Conservation (phyloP, 2,888 invertebrate genomes). For the Metallyticus violacea region DNA sequence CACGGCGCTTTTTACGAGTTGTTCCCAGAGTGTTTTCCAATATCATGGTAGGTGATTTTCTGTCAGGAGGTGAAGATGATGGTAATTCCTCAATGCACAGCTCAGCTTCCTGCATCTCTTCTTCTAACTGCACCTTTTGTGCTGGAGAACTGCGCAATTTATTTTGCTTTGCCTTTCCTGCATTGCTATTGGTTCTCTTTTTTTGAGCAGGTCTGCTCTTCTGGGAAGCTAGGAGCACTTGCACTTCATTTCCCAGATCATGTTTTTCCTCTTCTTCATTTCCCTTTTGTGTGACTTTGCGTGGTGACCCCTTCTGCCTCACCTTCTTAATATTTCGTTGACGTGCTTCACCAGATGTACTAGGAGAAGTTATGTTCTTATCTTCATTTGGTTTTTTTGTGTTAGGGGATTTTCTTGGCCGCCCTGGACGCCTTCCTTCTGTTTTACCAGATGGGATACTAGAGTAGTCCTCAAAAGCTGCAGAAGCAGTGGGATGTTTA, state of each 20-base stretch:
- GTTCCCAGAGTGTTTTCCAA: background rate
- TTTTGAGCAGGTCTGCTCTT: background rate
- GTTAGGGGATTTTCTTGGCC: background rate
- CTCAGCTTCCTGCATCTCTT: background rate
- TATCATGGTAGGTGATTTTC: background rate
- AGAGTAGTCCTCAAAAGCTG: constrained; percentile 20
- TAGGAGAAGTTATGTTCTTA: background rate
- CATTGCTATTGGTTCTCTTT: constrained; percentile 1
- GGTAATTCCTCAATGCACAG: background rate
- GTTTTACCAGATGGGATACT: constrained; percentile 4
- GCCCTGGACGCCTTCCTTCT: background rate
- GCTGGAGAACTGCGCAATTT: background rate
- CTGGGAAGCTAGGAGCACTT: background rate
- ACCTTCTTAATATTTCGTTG: background rate
- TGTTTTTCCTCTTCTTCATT: background rate
- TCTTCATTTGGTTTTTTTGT: background rate
- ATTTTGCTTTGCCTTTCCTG: background rate
- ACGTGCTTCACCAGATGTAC: background rate
- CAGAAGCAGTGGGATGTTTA: constrained; percentile 11
- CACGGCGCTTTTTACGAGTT: constrained; percentile 25
- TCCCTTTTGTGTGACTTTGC: background rate
- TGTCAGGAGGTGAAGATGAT: background rate
- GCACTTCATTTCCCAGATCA: background rate
- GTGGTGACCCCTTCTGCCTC: background rate
- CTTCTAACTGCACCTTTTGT: background rate